Evolutionary conservation across 2,797 vertebrate species (phyloP), one percentile per base, ranked within the genome.

Genomic region (Miichthys miiuy): DNA sequence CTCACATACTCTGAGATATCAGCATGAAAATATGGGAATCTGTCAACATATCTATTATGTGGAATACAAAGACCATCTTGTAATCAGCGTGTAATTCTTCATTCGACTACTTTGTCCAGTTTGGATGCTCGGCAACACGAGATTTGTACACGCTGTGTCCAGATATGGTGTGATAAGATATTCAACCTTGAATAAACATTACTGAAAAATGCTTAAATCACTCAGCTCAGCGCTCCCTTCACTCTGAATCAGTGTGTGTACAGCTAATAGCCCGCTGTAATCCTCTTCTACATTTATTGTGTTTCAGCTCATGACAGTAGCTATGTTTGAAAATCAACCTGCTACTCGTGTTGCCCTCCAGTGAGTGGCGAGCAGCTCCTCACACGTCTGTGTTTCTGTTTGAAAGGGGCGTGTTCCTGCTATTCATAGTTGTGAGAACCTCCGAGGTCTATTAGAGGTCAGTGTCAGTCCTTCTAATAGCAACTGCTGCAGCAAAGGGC

Each of bases 401-500:
- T 84, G 77, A 64, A 72, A 75, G 91, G 89, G 91, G 93, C 80
- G 90, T 89, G 82, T 86, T 71, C 83, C 76, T 89, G 86, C 95
- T 95, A 95, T 96, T 95, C 92, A 95, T 95, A 95, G 94, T 91
- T 72, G 81, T 83, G 83, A 90, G 81, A 88, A 89, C 78, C 77
- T 77, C 80, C 25, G 85, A 92, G 87, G 88, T 90, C 87, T 92
- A 92, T 91, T 92, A 87, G 89, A 92, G 93, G 93, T 93, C 88
- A 92, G 80, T 60, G 50, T 2, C 65, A 84, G 75, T 83, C 83
- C 80, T 84, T 79, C 89, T 90, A 84, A 86, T 87, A 91, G 89
- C 82, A 82, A 85, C 87, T 73, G 81, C 80, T 50, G 70, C 80
- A 76, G 78, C 72, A 54, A 47, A 48, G 68, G 79, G 70, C 58